Evolutionary conservation across 1,140 invertebrate species (phyloP).

Genomic region (Nasonia giraulti): DNA sequence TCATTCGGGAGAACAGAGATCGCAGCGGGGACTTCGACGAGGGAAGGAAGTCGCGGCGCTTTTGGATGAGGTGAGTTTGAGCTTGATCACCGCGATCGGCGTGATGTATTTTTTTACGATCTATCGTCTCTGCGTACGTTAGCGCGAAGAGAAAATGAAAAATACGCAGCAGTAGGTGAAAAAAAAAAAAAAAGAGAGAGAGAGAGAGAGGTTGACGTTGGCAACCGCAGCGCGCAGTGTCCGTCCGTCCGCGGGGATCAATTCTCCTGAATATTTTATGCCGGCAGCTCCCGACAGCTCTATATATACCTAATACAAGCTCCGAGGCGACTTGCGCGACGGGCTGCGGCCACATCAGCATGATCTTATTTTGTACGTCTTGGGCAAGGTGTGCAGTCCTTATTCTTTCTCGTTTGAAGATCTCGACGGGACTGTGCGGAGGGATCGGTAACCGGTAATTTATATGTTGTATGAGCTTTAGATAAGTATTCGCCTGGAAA

Average conservation of each 20-base stretch:
- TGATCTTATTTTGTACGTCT: neutral
- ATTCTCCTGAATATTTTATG: conserved; percentile 51
- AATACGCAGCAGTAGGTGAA: neutral
- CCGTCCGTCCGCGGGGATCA: conserved; percentile 12
- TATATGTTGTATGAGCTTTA: no score
- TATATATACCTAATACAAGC: neutral
- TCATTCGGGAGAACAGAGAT: neutral
- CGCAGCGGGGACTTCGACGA: no score
- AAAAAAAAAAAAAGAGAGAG: no score
- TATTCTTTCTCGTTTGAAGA: no score
- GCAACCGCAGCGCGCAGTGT: neutral
- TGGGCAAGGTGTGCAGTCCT: neutral
- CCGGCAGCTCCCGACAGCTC: conserved; percentile 13
- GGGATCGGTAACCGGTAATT: no score
- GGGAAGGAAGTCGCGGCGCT: neutral
- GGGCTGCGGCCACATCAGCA: no score
- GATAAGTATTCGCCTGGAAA: no score
- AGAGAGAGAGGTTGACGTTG: neutral
- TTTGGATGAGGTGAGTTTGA: neutral
- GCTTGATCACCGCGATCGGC: neutral
- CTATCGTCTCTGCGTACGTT: no score
- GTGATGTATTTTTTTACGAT: no score
- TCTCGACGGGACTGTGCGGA: no score
- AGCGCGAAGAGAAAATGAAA: neutral
- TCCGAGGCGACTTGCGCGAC: neutral